A percentile compares a stretch with the other conserved stretches of the same genome.
phyloP scores from a whole-genome alignment of 1,140 invertebrate genomes.

The Sycophaga agraensis region DNA sequence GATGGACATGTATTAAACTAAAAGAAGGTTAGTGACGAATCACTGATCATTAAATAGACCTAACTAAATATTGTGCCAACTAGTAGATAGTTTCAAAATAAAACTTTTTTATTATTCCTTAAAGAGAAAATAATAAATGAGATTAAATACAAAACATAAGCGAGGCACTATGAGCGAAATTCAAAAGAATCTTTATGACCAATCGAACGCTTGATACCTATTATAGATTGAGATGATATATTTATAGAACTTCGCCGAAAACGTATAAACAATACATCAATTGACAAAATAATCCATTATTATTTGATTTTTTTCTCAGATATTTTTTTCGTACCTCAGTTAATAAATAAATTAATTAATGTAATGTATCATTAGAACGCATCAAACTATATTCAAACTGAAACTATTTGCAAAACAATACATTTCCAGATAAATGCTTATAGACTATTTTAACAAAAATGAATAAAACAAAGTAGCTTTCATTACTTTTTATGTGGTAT shows the following conservation, averaged over 20 bases:
- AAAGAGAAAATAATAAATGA: constrained; percentile 8
- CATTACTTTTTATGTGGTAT: not conserved
- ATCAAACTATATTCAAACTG: too few relatives aligned
- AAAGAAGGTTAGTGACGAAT: not conserved
- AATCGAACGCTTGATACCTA: constrained; percentile 6
- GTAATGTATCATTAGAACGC: too few relatives aligned
- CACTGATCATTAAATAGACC: constrained; percentile 7
- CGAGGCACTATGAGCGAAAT: constrained; percentile 13
- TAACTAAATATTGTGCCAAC: constrained; percentile 30
- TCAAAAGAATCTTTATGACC: constrained; percentile 7
- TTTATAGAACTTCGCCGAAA: not conserved
- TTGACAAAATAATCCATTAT: too few relatives aligned
- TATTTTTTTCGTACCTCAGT: too few relatives aligned
- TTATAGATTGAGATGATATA: constrained; percentile 2
- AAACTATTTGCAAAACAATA: too few relatives aligned
- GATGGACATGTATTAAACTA: not conserved
- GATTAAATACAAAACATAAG: not conserved
- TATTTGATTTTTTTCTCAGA: too few relatives aligned
- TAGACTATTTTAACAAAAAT: too few relatives aligned
- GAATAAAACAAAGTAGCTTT: too few relatives aligned
- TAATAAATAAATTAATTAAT: too few relatives aligned
- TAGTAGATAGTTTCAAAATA: constrained; percentile 20
- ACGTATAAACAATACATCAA: not conserved
- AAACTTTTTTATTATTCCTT: constrained; percentile 25
- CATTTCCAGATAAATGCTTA: too few relatives aligned